Evolutionary conservation across 2,113 vertebrate genomes (phyloP).

Genomic region (Dendropsophus ebraccatus): DNA sequence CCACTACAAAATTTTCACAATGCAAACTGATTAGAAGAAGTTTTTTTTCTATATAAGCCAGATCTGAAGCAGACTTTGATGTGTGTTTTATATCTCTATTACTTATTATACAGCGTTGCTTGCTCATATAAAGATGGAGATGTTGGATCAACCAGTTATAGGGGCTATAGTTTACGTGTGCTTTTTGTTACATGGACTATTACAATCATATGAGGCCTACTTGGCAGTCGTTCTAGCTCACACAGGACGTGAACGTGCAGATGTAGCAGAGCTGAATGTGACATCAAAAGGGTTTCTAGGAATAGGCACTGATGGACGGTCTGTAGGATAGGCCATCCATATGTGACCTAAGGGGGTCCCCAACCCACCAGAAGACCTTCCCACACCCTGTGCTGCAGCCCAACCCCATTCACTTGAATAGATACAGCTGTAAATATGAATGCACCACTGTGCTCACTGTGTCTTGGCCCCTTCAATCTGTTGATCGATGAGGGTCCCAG

Average conservation of each 20-base stretch:
- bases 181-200: background rate
- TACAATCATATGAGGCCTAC: background rate
- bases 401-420: background rate
- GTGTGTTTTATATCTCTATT: slow-evolving; percentile 12
- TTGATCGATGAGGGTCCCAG: no score
- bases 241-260: background rate
- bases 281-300: background rate
- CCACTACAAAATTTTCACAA: background rate
- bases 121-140: background rate
- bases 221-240: background rate
- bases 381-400: background rate
- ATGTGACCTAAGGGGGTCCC: background rate
- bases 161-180: background rate
- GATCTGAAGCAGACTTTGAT: slow-evolving; percentile 1
- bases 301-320: background rate
- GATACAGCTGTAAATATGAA: background rate
- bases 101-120: background rate
- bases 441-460: no score
- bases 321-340: background rate
- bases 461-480: no score
- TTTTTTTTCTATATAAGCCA: background rate
- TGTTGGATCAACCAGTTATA: background rate
- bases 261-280: background rate
- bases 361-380: background rate
- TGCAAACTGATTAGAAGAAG: slow-evolving; percentile 14